Conservation (phyloP, 53 echinoderm and acorn worm species). For the Echinarachnius parma region DNA sequence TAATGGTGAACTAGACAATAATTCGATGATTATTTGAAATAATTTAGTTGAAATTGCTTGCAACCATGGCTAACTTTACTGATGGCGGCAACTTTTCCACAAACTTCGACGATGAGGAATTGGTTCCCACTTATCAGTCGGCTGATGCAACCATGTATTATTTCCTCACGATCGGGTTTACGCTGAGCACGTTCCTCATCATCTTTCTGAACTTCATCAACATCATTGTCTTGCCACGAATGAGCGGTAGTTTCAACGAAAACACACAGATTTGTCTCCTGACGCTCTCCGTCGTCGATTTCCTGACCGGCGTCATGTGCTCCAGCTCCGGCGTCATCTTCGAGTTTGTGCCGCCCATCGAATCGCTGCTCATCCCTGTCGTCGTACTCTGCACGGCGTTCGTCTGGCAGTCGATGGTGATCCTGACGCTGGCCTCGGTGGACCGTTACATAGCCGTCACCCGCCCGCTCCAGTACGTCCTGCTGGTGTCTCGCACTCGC, state of each 20-base stretch:
- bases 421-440: constrained; percentile 21
- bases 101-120: too few species aligned
- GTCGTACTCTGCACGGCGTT: constrained; percentile 14
- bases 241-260: constrained; percentile 13
- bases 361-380: not conserved
- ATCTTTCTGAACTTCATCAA: constrained; percentile 6
- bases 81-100: too few species aligned
- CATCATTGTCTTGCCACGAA: constrained; percentile 8
- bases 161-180: not conserved
- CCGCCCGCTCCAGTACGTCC: constrained; percentile 8
- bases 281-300: constrained; percentile 5
- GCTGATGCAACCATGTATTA: too few species aligned
- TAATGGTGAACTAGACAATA: too few species aligned
- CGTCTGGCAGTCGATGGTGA: constrained; percentile 34
- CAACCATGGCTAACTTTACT: too few species aligned
- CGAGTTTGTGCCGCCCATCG: not conserved
- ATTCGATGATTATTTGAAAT: too few species aligned
- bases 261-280: constrained; percentile 25
- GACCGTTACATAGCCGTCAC: constrained; percentile 36
- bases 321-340: constrained; percentile 30
- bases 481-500: constrained; percentile 8
- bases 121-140: too few species aligned
- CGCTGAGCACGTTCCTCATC: constrained; percentile 5
- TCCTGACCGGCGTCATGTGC: constrained; percentile 16
- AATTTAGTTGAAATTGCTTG: too few species aligned